Conservation (phyloP, 2,888 invertebrate species). For the Hypercompe scribonia region DNA sequence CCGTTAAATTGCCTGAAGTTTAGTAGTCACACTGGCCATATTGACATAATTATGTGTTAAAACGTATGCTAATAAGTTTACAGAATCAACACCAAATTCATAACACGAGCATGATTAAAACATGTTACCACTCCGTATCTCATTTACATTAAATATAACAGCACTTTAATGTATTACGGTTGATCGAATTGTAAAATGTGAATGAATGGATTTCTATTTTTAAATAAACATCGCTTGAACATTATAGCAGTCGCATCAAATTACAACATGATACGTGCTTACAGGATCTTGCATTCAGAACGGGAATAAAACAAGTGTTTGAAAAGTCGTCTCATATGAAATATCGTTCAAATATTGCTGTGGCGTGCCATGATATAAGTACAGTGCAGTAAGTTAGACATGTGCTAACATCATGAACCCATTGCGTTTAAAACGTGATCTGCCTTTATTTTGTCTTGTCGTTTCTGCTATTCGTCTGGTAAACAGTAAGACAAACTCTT, state of each 20-base stretch:
- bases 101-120: not conserved
- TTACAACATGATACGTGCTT: conserved; percentile 58
- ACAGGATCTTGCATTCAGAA: conserved; percentile 37
- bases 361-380: conserved; percentile 32
- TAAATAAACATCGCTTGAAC: conserved; percentile 58
- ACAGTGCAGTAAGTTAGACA: conserved; percentile 13
- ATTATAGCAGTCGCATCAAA: conserved; percentile 60
- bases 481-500: not conserved
- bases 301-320: conserved; percentile 59
- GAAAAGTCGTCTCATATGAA: conserved; percentile 60
- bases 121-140: not conserved
- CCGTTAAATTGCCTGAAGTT: too few relatives aligned
- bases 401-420: not conserved
- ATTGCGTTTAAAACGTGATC: not conserved
- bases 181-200: conserved; percentile 55
- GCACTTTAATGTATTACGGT: not conserved
- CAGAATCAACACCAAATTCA: not conserved
- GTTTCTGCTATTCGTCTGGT: too few relatives aligned
- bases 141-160: not conserved
- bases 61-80: not conserved
- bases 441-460: not conserved
- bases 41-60: not conserved
- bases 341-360: conserved; percentile 54
- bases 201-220: conserved; percentile 61
- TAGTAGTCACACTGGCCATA: too few relatives aligned